Percentiles rank a stretch among this genome's conserved stretches.
These are phyloP conservation scores for Lycophotia porphyrea DNA, from an alignment of 2,888 invertebrate species.

Conservation along the genomic window DNA sequence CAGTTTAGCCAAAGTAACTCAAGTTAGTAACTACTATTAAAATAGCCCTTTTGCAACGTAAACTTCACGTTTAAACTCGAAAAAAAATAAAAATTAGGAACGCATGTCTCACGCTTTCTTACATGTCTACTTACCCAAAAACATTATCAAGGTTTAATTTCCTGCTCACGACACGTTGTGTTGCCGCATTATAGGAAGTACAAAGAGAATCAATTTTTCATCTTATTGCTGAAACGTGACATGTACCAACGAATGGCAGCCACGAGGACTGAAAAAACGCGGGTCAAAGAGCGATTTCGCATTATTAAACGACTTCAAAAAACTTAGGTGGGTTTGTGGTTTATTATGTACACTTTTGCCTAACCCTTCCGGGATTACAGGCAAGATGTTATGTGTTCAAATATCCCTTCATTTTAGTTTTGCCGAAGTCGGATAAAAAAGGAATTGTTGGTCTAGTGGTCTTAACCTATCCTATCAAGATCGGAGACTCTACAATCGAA, in stretches of 20 bases:
- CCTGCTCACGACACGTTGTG: constrained; percentile 17
- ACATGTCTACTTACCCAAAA: background rate
- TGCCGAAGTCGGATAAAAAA: background rate
- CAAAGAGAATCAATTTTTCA: constrained; percentile 62
- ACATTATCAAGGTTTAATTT: constrained; percentile 17
- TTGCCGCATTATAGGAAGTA: constrained; percentile 44
- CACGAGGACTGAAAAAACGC: constrained; percentile 18
- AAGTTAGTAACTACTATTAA: background rate
- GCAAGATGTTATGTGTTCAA: too few relatives aligned
- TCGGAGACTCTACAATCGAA: too few relatives aligned
- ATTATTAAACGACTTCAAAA: background rate
- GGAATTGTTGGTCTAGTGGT: background rate
- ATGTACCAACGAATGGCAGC: constrained; percentile 32
- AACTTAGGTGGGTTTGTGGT: too few relatives aligned
- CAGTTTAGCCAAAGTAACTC: too few relatives aligned
- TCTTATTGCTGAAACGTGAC: constrained; percentile 56
- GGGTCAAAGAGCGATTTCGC: background rate
- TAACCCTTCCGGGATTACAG: too few relatives aligned
- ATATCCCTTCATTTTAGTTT: background rate
- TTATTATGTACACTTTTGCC: too few relatives aligned
- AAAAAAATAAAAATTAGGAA: background rate
- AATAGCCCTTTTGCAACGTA: background rate
- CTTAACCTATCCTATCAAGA: too few relatives aligned
- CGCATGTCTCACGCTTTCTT: background rate
- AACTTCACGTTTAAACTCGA: background rate